A percentile compares a stretch with the other conserved stretches of the same genome.
phyloP scores from a whole-genome alignment of 2,113 vertebrate genomes.

The Scophthalmus maximus region DNA sequence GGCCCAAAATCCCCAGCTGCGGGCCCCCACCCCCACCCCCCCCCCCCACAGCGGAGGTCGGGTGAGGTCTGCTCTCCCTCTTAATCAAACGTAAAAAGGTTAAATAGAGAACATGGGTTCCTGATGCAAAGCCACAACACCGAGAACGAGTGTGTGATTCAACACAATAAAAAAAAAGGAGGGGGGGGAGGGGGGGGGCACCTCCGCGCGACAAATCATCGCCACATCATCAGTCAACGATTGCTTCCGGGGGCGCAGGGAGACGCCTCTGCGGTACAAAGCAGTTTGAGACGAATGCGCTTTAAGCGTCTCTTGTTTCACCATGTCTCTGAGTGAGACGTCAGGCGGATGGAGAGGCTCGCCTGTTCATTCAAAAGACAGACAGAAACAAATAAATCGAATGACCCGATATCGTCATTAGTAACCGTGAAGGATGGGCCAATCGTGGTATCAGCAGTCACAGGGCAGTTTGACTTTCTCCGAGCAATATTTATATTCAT shows the following conservation, averaged over 20 bases:
- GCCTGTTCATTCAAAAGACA: slow-evolving; percentile 5
- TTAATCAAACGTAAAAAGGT: slow-evolving; percentile 74
- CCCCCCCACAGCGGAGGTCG: slow-evolving; percentile 56
- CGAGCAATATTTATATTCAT: background rate
- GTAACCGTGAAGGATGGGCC: background rate
- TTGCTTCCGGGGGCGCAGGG: slow-evolving; percentile 18
- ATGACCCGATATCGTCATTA: background rate
- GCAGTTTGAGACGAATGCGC: slow-evolving; percentile 19
- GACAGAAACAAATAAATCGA: slow-evolving; percentile 4
- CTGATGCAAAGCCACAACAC: slow-evolving; percentile 55
- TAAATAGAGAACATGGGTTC: slow-evolving; percentile 67
- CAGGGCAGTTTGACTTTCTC: background rate
- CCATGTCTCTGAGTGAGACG: slow-evolving; percentile 3
- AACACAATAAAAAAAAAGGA: slow-evolving; percentile 57
- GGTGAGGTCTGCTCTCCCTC: slow-evolving; percentile 52
- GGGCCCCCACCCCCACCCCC: slow-evolving; percentile 24
- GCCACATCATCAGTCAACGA: slow-evolving; percentile 34
- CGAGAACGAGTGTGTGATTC: slow-evolving; percentile 57
- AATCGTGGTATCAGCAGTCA: background rate
- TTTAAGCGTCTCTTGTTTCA: slow-evolving; percentile 21
- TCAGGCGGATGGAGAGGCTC: slow-evolving; percentile 16
- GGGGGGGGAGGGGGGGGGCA: no score
- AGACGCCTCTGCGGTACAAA: slow-evolving; percentile 44
- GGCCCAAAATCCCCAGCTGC: slow-evolving; percentile 66
- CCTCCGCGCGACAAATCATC: slow-evolving; percentile 42